Evolutionary conservation across 2,797 vertebrate species (phyloP).

Genomic region (Phataginus tricuspis): DNA sequence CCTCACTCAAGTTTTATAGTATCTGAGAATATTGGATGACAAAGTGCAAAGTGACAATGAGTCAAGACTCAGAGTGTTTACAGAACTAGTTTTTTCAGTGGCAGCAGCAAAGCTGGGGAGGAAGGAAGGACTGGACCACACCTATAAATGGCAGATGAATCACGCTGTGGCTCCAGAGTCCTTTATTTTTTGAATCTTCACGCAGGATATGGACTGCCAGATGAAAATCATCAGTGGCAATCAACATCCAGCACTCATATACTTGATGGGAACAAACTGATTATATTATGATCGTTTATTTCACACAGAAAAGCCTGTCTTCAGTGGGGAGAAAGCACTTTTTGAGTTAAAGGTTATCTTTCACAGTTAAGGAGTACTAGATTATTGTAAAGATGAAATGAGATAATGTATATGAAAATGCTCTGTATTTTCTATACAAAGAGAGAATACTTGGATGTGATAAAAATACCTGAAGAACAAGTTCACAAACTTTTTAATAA

Average conservation of each 20-base stretch:
- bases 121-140: slow-evolving; percentile 62
- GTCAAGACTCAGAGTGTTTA: slow-evolving; percentile 57
- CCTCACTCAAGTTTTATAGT: slow-evolving; percentile 46
- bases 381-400: neutral
- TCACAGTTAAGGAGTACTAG: neutral
- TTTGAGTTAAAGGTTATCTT: neutral
- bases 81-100: slow-evolving; percentile 48
- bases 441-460: neutral
- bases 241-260: neutral
- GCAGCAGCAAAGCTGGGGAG: slow-evolving; percentile 6
- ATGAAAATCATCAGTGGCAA: neutral
- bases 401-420: slow-evolving; percentile 8
- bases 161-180: slow-evolving; percentile 32
- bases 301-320: neutral
- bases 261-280: neutral
- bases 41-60: slow-evolving; percentile 50
- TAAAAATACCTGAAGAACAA: neutral
- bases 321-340: neutral
- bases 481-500: neutral
- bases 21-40: slow-evolving; percentile 63
- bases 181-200: neutral
- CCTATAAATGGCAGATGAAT: slow-evolving; percentile 69
- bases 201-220: neutral
- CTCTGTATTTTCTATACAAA: neutral
- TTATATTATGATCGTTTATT: neutral